phyloP scores from a whole-genome alignment of 2,797 vertebrate species.

The Myotis planiceps region DNA sequence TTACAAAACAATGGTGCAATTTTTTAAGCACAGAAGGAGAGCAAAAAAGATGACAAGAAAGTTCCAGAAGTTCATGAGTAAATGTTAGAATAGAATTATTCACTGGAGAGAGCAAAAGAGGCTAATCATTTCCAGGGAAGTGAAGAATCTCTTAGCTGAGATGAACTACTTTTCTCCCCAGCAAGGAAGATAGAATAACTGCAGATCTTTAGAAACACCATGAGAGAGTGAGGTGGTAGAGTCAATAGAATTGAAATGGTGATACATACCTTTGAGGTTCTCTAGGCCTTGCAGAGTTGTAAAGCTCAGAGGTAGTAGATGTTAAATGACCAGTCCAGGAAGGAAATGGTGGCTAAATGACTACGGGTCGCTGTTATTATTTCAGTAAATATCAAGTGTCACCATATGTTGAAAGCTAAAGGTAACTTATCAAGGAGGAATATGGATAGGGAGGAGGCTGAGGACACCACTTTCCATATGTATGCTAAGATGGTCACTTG shows the following conservation, averaged over 20 bases:
- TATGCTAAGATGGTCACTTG: neutral
- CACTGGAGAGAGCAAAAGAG: neutral
- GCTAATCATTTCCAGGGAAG: neutral
- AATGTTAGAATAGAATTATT: neutral
- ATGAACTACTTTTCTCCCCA: neutral
- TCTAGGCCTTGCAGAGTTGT: neutral
- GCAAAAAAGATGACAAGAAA: constrained; percentile 20
- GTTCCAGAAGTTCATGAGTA: constrained; percentile 6
- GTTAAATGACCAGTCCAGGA: neutral
- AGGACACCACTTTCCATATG: neutral
- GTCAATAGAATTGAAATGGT: neutral
- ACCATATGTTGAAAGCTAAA: neutral
- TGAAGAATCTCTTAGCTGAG: neutral
- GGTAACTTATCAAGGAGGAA: neutral
- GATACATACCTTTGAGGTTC: neutral
- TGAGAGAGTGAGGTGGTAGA: neutral
- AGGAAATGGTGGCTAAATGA: neutral
- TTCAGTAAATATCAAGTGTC: neutral
- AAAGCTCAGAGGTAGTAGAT: neutral
- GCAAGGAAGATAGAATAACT: neutral
- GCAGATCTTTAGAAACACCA: neutral
- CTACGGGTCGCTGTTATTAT: neutral
- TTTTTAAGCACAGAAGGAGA: constrained; percentile 54
- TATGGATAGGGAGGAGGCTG: neutral
- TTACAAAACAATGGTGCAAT: constrained; percentile 28